Percentiles rank a stretch among this genome's conserved stretches.
These are phyloP conservation scores for Cryptotermes secundus DNA, from an alignment of 1,140 invertebrate genomes.

Conservation along the genomic window DNA sequence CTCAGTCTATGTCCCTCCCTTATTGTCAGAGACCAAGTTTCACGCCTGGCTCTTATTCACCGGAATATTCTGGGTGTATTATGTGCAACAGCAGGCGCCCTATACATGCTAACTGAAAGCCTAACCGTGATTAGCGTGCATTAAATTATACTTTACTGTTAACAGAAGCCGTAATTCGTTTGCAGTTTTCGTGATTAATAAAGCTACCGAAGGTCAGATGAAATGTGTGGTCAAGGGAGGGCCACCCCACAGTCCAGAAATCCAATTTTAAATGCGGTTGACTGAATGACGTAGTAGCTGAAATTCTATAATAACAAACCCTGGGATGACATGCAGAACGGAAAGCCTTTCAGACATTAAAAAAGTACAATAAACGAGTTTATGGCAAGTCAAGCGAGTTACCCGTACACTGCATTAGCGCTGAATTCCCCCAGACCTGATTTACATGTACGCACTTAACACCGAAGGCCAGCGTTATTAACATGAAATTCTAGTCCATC, in stretches of 20 bases:
- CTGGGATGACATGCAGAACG: background rate
- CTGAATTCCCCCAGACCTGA: background rate
- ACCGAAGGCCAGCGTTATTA: background rate
- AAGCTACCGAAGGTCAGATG: background rate
- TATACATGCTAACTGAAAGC: too few species aligned
- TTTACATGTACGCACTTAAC: background rate
- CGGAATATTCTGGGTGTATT: too few species aligned
- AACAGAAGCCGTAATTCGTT: background rate
- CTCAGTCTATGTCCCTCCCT: too few species aligned
- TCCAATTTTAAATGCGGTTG: background rate
- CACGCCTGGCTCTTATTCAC: too few species aligned
- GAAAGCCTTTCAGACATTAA: background rate
- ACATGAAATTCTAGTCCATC: background rate
- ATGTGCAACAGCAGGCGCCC: too few species aligned
- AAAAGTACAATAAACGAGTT: background rate
- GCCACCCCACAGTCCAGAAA: background rate
- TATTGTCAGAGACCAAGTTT: too few species aligned
- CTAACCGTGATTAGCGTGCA: background rate
- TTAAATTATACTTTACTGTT: background rate
- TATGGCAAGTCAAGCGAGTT: background rate
- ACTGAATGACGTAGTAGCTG: background rate
- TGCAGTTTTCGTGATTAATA: background rate
- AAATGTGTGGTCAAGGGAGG: background rate
- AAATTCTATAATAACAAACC: background rate
- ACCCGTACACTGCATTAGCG: background rate